Evolutionary conservation across 2,113 vertebrate species (phyloP).

Genomic region (Sigmodon hispidus): DNA sequence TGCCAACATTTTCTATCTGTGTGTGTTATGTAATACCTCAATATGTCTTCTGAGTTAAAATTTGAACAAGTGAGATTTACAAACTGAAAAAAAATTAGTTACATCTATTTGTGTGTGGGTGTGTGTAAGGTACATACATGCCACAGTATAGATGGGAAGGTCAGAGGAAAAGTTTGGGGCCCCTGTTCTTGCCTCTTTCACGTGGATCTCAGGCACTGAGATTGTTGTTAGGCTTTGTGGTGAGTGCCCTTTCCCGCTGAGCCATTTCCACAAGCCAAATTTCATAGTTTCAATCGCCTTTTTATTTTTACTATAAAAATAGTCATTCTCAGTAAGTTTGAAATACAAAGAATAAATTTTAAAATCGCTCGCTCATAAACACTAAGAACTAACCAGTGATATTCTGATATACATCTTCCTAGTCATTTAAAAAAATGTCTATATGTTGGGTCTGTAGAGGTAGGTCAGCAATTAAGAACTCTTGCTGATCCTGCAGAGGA

Average conservation of each 20-base stretch:
- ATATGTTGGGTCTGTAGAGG: background rate
- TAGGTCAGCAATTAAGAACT: background rate
- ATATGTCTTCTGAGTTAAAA: background rate
- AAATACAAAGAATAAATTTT: constrained; percentile 20
- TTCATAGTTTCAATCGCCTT: background rate
- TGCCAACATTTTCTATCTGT: background rate
- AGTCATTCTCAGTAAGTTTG: background rate
- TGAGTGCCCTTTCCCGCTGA: background rate
- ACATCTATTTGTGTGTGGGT: background rate
- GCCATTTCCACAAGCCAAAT: background rate
- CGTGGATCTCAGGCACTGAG: background rate
- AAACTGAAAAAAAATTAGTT: background rate
- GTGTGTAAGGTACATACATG: background rate
- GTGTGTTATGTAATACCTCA: background rate
- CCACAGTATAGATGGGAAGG: no score
- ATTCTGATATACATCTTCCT: background rate
- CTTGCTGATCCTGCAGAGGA: background rate
- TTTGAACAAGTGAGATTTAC: constrained; percentile 26
- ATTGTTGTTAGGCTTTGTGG: background rate
- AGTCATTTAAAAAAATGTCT: background rate
- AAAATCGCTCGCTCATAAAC: background rate
- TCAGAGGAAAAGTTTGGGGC: no score
- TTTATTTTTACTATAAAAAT: constrained; percentile 12
- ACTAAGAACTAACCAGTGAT: background rate
- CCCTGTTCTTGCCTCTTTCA: background rate